Evolutionary conservation across 2,113 vertebrate species (phyloP).

Genomic region (Calidris pygmaea): DNA sequence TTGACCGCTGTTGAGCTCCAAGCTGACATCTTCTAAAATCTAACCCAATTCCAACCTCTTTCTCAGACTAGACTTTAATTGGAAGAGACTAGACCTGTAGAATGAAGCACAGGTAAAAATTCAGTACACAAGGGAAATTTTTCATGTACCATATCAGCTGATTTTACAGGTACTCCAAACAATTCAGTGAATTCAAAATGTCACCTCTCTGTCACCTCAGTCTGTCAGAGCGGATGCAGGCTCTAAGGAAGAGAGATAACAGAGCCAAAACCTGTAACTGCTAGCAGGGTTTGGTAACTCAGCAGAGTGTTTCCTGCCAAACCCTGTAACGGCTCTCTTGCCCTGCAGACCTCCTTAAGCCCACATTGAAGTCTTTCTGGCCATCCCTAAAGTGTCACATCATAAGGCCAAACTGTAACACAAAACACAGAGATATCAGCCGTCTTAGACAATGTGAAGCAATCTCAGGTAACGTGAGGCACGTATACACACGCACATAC

Average conservation of each 20-base stretch:
- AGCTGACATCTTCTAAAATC: not conserved
- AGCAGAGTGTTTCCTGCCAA: not conserved
- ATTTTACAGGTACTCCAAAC: not conserved
- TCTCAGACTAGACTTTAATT: not conserved
- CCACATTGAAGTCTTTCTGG: not conserved
- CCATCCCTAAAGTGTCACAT: not conserved
- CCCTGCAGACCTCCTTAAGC: not conserved
- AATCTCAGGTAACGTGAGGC: not conserved
- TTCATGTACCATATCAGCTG: not conserved
- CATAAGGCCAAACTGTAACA: not conserved
- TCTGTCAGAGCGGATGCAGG: not conserved
- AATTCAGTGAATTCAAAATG: not conserved
- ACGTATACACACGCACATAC: accelerated
- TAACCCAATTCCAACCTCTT: not conserved
- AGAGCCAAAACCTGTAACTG: not conserved
- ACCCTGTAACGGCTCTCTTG: not conserved
- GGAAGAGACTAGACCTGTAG: not conserved
- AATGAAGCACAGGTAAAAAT: not conserved
- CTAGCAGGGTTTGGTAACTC: not conserved
- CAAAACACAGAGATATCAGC: not conserved
- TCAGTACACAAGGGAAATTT: not conserved
- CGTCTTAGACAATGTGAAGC: not conserved
- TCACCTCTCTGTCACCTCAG: not conserved
- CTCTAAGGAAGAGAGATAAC: not conserved
- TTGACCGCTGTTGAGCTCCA: not conserved